Evolutionary conservation across 2,888 invertebrate genomes (phyloP).

Genomic region (Phengaris arion): DNA sequence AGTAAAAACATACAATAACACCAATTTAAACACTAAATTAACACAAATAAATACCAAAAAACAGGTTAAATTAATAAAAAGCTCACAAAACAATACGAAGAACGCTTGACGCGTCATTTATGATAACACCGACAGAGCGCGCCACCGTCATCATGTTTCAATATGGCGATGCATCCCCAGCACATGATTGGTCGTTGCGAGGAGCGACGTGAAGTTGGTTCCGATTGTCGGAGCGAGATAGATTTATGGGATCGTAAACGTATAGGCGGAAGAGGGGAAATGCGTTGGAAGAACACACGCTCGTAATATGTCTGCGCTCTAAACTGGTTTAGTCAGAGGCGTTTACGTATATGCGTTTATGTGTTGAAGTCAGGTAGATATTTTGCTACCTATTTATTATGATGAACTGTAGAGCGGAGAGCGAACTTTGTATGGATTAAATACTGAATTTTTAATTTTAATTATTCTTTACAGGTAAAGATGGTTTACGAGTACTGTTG

Average conservation of each 20-base stretch:
- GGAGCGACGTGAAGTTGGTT: slow-evolving; percentile 67
- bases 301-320: slow-evolving; percentile 66
- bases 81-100: slow-evolving; percentile 62
- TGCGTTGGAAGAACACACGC: slow-evolving; percentile 66
- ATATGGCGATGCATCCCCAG: slow-evolving; percentile 71
- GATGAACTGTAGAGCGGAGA: slow-evolving; percentile 53
- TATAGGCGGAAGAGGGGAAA: slow-evolving; percentile 74
- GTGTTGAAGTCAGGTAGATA: slow-evolving; percentile 68
- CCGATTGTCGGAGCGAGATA: slow-evolving; percentile 64
- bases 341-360: slow-evolving; percentile 74
- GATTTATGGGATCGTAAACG: slow-evolving; percentile 73
- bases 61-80: slow-evolving; percentile 56
- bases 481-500: slow-evolving; percentile 26
- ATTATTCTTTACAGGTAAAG: slow-evolving; percentile 67
- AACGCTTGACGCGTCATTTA: slow-evolving; percentile 56
- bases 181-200: slow-evolving; percentile 58
- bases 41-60: slow-evolving; percentile 46
- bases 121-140: slow-evolving; percentile 67
- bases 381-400: slow-evolving; percentile 62
- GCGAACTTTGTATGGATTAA: slow-evolving; percentile 49
- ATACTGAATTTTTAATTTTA: slow-evolving; percentile 49
- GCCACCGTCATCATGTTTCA: slow-evolving; percentile 59
- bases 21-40: slow-evolving; percentile 51
- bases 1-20: slow-evolving; percentile 44
- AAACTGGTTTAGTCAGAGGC: slow-evolving; percentile 77